Base-by-base conservation (phyloP, 2,797 vertebrate genomes). In the Tamandua tetradactyla region DNA sequence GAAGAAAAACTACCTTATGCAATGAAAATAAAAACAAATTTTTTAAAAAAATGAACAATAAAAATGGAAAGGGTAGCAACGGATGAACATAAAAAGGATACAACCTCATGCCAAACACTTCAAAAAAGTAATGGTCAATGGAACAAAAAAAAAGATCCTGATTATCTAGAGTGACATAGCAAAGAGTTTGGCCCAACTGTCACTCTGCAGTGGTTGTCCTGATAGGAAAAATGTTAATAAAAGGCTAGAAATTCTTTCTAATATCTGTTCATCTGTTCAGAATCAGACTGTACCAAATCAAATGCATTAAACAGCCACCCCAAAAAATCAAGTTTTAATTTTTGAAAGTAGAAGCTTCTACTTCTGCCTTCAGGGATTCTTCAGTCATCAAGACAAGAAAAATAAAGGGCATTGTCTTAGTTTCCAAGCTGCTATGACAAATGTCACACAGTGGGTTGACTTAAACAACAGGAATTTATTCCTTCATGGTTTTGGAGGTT, bases 281-380 rank as follows among this genome's bases (percentile, higher is more conserved):
- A 95, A 94, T 92, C 49, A 78, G 23, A 92, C 14, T 85, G 32
- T 47, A 47, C 44, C 11, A 47, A 47, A 87, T 10, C 40, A 7
- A 9, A 68, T 87, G 52, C 35, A 75, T 37, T 55, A 76, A 89
- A 30, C 11, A 93, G 13, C 40, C 6, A n/a, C 49, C 35, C 22
- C 87, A 62, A 69, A 88, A 91, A 95, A 13, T 40, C 68, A 95
- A 75, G 52, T 87, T 35, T 59, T 52, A 86, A 72, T 20, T 93
- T 40, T 88, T 68, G n/a, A 93, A 18, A 86, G 27, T 69, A 79
- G 81, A 95, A 79, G 22, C 14, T 17, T 57, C 76, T 82, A 49
- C 18, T n/a, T 42, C 44, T 62, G 37, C 57, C 42, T 94, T 87
- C 27, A 30, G 79, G 15, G 89, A 95, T 89, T 64, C 87, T 89